phyloP scores from a whole-genome alignment of 2,888 invertebrate genomes.

The Pyrrhosoma nymphula region DNA sequence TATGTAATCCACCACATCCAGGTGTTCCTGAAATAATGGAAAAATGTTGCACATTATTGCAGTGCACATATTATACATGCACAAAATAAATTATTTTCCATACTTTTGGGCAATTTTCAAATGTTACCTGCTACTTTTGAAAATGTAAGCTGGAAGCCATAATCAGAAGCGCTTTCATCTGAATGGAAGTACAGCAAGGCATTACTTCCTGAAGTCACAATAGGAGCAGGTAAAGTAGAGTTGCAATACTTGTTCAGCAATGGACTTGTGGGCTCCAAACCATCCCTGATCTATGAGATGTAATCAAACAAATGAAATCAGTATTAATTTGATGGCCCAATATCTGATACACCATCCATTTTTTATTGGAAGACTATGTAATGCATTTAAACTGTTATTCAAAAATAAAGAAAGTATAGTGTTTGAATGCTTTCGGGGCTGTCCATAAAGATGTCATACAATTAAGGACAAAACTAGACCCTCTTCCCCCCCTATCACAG shows the following conservation, averaged over 20 bases:
- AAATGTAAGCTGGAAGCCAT: constrained; percentile 93
- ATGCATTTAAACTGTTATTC: too few relatives aligned
- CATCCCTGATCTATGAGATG: constrained; percentile 80
- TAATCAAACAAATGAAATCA: not conserved
- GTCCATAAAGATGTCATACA: too few relatives aligned
- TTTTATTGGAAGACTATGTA: too few relatives aligned
- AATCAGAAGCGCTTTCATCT: constrained; percentile 83
- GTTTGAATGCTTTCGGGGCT: too few relatives aligned
- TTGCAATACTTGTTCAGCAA: constrained; percentile 87
- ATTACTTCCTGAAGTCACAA: constrained; percentile 84
- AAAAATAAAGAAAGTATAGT: too few relatives aligned
- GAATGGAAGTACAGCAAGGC: constrained; percentile 89
- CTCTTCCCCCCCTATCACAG: too few relatives aligned
- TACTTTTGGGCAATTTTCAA: not conserved
- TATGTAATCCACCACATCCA: constrained; percentile 90
- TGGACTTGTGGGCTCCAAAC: constrained; percentile 78
- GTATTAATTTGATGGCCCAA: too few relatives aligned
- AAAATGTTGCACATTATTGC: not conserved
- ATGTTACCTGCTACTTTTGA: constrained; percentile 82
- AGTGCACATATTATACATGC: not conserved
- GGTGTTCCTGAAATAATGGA: constrained; percentile 81
- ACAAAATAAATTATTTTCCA: not conserved
- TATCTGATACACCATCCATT: too few relatives aligned
- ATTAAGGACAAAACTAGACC: too few relatives aligned
- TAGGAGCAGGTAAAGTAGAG: constrained; percentile 85